Percentiles rank a stretch among this genome's conserved stretches.
phyloP scores from a whole-genome alignment of 2,113 vertebrate genomes.

The Hippolais icterina region DNA sequence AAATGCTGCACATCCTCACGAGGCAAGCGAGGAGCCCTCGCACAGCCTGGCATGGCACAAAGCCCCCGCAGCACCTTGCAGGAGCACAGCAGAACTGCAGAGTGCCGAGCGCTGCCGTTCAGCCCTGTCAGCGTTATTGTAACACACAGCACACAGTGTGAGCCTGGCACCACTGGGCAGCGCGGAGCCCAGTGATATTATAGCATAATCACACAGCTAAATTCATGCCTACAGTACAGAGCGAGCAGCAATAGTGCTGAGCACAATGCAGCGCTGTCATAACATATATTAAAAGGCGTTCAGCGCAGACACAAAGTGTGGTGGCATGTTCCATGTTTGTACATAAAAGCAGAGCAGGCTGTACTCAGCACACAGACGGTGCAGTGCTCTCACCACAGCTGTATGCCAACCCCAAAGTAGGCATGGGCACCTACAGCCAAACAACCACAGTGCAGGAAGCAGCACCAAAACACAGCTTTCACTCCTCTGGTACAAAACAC shows the following conservation, averaged over 20 bases:
- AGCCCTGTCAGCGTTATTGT: not conserved
- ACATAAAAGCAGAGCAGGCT: not conserved
- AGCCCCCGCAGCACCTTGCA: not conserved
- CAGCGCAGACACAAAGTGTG: not conserved
- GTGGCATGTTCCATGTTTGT: not conserved
- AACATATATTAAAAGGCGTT: not conserved
- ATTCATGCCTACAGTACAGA: not conserved
- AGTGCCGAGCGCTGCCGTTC: not conserved
- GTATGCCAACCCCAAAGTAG: not conserved
- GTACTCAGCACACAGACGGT: not conserved
- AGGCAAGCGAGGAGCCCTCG: not conserved
- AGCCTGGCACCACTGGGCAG: slow-evolving; percentile 20
- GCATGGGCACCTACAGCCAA: not conserved
- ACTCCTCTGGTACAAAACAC: rapidly evolving
- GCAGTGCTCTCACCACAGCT: not conserved
- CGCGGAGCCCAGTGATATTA: not conserved
- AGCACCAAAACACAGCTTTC: not conserved
- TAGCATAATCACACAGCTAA: not conserved
- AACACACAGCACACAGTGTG: not conserved
- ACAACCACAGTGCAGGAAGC: too few relatives aligned
- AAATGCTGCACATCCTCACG: not conserved
- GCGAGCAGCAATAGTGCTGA: not conserved
- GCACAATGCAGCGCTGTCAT: not conserved
- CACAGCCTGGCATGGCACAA: not conserved
- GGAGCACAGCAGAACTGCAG: not conserved